These are phyloP conservation scores for Protobothrops mucrosquamatus DNA, from an alignment of 2,113 vertebrate species.

Conservation along the genomic window DNA sequence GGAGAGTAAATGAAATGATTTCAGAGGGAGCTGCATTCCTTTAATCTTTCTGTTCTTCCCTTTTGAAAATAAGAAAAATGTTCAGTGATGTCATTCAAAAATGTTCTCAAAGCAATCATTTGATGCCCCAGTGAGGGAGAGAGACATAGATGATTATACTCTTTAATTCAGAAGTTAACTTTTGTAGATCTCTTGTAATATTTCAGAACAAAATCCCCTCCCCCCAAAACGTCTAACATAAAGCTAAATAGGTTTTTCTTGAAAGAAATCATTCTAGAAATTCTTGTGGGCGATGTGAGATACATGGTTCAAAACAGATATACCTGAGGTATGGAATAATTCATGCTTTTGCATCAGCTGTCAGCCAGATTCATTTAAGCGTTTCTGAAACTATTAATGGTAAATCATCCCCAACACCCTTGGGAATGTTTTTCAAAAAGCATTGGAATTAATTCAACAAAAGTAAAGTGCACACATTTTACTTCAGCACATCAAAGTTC, in stretches of 20 bases:
- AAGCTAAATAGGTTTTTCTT: not conserved
- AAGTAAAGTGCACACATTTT: not conserved
- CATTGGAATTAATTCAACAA: not conserved
- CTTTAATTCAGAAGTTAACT: not conserved
- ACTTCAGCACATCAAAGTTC: not conserved
- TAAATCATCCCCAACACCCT: not conserved
- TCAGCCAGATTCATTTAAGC: not conserved
- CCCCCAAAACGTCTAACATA: not conserved
- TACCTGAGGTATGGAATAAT: not conserved
- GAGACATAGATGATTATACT: conserved; percentile 24
- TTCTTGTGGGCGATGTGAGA: not conserved
- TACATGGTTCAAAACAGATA: not conserved
- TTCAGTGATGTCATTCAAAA: conserved; percentile 30
- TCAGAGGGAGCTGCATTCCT: conserved; percentile 50
- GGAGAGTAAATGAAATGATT: conserved; percentile 36
- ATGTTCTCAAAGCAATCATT: conserved; percentile 13
- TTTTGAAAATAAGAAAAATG: conserved; percentile 39
- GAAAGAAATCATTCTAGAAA: not conserved
- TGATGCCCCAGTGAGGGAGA: conserved; percentile 20
- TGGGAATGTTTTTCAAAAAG: not conserved
- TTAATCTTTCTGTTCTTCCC: conserved; percentile 53
- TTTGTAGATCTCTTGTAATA: conserved; percentile 33
- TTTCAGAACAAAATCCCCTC: not conserved
- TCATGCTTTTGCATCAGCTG: not conserved
- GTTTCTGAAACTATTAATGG: not conserved